Percentiles rank a stretch among this genome's conserved stretches.
Conservation (phyloP, 2,888 invertebrate species). For the Diaperis boleti region DNA sequence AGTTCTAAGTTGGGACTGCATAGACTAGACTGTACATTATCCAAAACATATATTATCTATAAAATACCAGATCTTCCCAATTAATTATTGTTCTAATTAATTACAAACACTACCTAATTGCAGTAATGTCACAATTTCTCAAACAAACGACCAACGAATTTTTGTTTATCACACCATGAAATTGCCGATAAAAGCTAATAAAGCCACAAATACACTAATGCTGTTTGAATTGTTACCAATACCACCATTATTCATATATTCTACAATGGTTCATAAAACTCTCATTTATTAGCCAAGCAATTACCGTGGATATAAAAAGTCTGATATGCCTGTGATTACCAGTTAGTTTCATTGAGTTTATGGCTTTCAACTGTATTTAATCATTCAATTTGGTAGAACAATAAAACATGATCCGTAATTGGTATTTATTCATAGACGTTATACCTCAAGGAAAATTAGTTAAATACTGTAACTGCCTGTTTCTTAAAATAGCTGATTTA, state of each 20-base stretch:
- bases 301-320: no score
- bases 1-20: no score
- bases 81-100: no score
- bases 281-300: not conserved
- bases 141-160: no score
- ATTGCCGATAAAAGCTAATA: not conserved
- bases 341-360: not conserved
- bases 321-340: not conserved
- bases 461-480: not conserved
- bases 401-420: no score
- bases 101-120: no score
- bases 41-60: no score
- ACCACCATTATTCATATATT: not conserved
- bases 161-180: not conserved
- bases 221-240: not conserved
- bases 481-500: slow-evolving; percentile 27
- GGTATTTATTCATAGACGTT: no score
- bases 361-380: not conserved
- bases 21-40: no score
- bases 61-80: no score
- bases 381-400: not conserved
- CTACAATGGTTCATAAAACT: not conserved
- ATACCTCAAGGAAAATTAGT: not conserved
- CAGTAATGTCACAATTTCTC: no score
- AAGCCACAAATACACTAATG: not conserved